These are phyloP conservation scores for Drosophila ambigua DNA, from an alignment of 1,140 invertebrate genomes.

Conservation along the genomic window DNA sequence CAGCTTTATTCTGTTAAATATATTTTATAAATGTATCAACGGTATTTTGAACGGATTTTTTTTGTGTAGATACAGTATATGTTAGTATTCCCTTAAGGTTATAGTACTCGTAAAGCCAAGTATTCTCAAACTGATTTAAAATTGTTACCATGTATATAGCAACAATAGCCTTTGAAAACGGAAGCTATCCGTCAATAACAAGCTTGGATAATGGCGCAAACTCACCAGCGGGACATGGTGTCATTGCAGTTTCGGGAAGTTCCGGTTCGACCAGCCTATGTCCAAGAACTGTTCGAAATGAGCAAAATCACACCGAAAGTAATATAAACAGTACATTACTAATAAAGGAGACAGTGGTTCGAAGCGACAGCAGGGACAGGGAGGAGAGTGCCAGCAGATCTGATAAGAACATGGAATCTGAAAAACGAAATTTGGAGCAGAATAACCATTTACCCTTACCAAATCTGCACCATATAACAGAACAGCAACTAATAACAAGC, in stretches of 20 bases:
- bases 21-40: too few species aligned
- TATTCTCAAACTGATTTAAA: too few species aligned
- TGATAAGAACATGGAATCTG: conserved; percentile 21
- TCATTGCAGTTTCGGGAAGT: conserved; percentile 7
- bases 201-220: conserved; percentile 56
- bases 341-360: conserved; percentile 34
- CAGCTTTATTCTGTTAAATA: too few species aligned
- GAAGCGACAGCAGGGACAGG: conserved; percentile 2
- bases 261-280: conserved; percentile 21
- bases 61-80: conserved; percentile 11
- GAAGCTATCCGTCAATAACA: conserved; percentile 62
- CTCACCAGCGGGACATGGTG: conserved; percentile 11
- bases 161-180: conserved; percentile 72
- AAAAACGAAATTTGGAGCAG: conserved; percentile 10
- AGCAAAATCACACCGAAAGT: conserved; percentile 10
- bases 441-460: conserved; percentile 20
- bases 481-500: conserved; percentile 29
- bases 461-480: conserved; percentile 27
- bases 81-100: too few species aligned
- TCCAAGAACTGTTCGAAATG: conserved; percentile 8
- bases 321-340: conserved; percentile 2
- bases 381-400: conserved; percentile 14
- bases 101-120: too few species aligned
- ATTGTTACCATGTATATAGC: conserved; percentile 3
- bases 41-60: background rate